These are phyloP conservation scores for Ectemnius cavifrons DNA, from an alignment of 2,888 invertebrate genomes.

Conservation along the genomic window DNA sequence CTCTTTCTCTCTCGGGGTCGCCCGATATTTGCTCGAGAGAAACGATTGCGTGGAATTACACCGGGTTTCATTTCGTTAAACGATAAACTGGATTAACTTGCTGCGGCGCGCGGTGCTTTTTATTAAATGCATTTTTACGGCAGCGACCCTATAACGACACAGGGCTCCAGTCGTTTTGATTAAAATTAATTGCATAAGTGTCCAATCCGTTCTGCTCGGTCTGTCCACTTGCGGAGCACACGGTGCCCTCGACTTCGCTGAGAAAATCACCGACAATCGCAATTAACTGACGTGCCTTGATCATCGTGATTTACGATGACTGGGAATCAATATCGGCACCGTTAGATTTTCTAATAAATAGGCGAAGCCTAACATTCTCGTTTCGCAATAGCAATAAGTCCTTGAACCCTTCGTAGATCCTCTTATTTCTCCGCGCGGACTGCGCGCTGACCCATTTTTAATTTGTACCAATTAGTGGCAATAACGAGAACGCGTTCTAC, in stretches of 20 bases:
- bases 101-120: background rate
- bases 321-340: conserved; percentile 5
- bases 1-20: background rate
- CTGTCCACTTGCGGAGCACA: too few relatives aligned
- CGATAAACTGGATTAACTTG: conserved; percentile 4
- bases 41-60: conserved; percentile 13
- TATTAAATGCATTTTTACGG: background rate
- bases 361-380: conserved; percentile 3
- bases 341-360: conserved; percentile 16
- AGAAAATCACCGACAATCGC: too few relatives aligned
- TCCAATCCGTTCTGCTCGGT: conserved; percentile 1
- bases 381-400: conserved; percentile 14
- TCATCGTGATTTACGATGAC: background rate
- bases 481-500: conserved; percentile 47
- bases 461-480: conserved; percentile 56
- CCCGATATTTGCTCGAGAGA: conserved; percentile 5
- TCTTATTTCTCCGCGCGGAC: conserved; percentile 3
- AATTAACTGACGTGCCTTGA: background rate
- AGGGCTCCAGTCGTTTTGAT: background rate
- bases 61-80: conserved; percentile 1
- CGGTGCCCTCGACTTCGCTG: too few relatives aligned
- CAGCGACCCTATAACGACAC: background rate
- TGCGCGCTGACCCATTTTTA: conserved; percentile 45
- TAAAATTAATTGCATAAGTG: conserved; percentile 1
- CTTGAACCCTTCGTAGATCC: conserved; percentile 39